These are phyloP conservation scores for Ramazzottius varieornatus DNA, from an alignment of 2,888 invertebrate genomes.

Conservation along the genomic window DNA sequence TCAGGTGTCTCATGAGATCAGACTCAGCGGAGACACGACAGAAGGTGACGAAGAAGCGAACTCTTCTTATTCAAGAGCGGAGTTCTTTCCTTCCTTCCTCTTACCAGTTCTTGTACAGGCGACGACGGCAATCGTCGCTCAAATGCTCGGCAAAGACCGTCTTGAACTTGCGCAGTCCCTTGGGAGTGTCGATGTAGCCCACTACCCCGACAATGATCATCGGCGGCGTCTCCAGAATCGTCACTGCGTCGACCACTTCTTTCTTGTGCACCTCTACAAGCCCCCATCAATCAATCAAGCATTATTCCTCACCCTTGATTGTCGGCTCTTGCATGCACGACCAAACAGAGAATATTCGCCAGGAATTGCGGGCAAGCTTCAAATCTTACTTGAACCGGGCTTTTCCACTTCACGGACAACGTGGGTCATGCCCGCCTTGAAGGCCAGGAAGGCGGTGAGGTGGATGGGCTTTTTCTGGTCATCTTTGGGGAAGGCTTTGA, in stretches of 20 bases:
- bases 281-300: too few relatives aligned
- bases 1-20: conserved; percentile 8
- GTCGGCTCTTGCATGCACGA: too few relatives aligned
- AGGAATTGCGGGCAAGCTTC: too few relatives aligned
- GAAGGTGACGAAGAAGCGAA: too few relatives aligned
- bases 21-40: conserved; percentile 9
- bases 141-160: conserved; percentile 97
- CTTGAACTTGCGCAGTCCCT: conserved; percentile 72
- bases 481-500: conserved; percentile 98
- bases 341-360: too few relatives aligned
- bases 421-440: conserved; percentile 99
- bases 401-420: conserved; percentile 93
- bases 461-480: conserved; percentile 84
- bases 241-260: conserved; percentile 96
- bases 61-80: too few relatives aligned
- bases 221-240: conserved; percentile 88
- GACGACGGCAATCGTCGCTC: conserved; percentile 85
- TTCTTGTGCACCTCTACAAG: conserved; percentile 92
- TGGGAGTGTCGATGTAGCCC: conserved; percentile 95
- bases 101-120: conserved; percentile 99
- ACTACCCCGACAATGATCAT: conserved; percentile 91
- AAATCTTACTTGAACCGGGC: conserved; percentile 92
- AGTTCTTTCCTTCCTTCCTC: too few relatives aligned
- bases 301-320: too few relatives aligned
- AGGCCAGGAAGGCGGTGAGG: conserved; percentile 85